Evolutionary conservation across 2,888 invertebrate species (phyloP).

Genomic region (Protophormia terraenovae): DNA sequence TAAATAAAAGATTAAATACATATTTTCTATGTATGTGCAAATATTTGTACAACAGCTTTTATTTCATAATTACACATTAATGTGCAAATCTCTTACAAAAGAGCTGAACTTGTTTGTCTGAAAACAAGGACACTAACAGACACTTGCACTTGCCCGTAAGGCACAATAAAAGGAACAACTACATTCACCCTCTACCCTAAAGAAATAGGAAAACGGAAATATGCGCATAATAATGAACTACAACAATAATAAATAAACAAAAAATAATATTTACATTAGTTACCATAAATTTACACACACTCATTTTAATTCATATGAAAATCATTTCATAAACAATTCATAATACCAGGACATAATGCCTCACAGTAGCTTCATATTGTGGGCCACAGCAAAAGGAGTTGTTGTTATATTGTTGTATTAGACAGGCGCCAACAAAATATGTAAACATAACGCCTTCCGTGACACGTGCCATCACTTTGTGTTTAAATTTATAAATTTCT

Average conservation of each 20-base stretch:
- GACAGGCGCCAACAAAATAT: constrained; percentile 67
- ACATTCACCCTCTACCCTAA: constrained; percentile 5
- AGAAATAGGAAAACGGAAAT: constrained; percentile 46
- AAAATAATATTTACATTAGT: constrained; percentile 76
- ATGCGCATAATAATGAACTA: constrained; percentile 63
- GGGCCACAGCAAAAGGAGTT: constrained; percentile 43
- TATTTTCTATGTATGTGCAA: constrained; percentile 55
- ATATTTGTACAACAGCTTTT: constrained; percentile 70
- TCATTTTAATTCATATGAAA: constrained; percentile 56
- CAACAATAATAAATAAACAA: constrained; percentile 44
- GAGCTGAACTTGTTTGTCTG: constrained; percentile 1
- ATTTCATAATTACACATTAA: constrained; percentile 77
- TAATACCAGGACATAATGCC: constrained; percentile 26
- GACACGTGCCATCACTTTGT: constrained; percentile 71
- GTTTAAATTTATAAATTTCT: constrained; percentile 61
- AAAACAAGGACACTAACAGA: not conserved
- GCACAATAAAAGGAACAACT: constrained; percentile 1
- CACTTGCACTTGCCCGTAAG: constrained; percentile 60
- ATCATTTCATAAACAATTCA: constrained; percentile 59
- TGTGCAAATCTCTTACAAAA: constrained; percentile 71
- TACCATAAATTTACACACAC: constrained; percentile 67
- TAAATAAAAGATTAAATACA: constrained; percentile 45
- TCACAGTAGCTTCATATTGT: constrained; percentile 50
- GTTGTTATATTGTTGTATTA: constrained; percentile 22
- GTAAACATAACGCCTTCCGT: constrained; percentile 80